A percentile compares a stretch with the other conserved stretches of the same genome.
phyloP scores from a whole-genome alignment of 1,140 invertebrate genomes.

The Caenorhabditis elegans region DNA sequence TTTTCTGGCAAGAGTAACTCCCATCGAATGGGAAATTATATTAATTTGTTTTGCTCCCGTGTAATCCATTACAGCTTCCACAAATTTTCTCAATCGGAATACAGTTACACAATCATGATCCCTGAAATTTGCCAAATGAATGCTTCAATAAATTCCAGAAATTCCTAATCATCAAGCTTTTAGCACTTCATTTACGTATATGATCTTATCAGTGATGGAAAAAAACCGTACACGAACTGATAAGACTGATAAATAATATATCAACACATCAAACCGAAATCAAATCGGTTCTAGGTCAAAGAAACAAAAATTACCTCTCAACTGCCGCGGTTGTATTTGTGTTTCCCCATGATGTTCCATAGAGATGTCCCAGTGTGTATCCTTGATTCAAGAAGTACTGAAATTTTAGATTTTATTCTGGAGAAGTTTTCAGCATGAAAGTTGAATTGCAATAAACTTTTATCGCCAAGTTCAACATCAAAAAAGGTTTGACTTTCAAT shows the following conservation, averaged over 20 bases:
- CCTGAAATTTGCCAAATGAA: no score
- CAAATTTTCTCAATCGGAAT: background rate
- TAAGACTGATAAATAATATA: background rate
- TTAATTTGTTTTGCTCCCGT: conserved; percentile 16
- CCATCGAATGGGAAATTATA: conserved; percentile 28
- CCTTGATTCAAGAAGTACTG: conserved; percentile 15
- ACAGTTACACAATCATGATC: conserved; percentile 6
- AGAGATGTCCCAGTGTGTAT: background rate
- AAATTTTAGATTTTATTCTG: background rate
- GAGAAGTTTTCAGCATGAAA: no score
- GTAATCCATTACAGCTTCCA: conserved; percentile 11
- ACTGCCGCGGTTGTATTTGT: conserved; percentile 1
- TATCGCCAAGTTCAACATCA: no score
- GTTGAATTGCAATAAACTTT: no score
- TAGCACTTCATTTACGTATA: background rate
- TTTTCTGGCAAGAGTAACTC: conserved; percentile 27
- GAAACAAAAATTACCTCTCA: background rate
- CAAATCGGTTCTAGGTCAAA: no score
- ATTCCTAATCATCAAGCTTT: background rate
- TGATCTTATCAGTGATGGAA: background rate
- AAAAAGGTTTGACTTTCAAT: no score
- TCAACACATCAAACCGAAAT: background rate
- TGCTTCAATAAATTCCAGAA: background rate
- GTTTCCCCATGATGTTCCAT: background rate
- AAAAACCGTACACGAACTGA: background rate